phyloP scores from a whole-genome alignment of 2,797 vertebrate genomes.

The Dendrocincla tyrannina region DNA sequence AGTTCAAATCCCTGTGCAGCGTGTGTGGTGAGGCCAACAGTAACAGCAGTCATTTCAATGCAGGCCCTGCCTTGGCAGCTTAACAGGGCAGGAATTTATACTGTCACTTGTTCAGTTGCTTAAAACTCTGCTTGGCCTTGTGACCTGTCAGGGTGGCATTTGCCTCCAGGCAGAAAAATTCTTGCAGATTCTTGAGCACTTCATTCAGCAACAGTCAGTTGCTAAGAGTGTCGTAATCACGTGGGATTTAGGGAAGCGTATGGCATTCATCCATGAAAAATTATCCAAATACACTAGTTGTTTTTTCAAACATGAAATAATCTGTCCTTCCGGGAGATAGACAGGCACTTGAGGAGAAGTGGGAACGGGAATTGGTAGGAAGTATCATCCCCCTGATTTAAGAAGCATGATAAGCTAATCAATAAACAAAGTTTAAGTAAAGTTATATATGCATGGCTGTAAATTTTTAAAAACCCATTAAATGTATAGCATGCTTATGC shows the following conservation, averaged over 20 bases:
- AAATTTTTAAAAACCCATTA: not conserved
- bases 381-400: not conserved
- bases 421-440: not conserved
- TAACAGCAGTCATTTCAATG: not conserved
- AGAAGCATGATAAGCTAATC: not conserved
- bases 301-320: not conserved
- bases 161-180: not conserved
- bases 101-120: not conserved
- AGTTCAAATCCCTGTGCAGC: not conserved
- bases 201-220: not conserved
- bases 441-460: not conserved
- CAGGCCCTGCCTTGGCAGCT: not conserved
- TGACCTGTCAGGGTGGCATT: slow-evolving; percentile 15
- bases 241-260: not conserved
- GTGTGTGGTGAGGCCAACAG: not conserved
- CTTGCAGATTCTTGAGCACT: not conserved
- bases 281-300: not conserved
- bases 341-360: not conserved
- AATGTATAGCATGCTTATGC: not conserved
- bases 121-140: not conserved
- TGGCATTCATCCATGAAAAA: not conserved
- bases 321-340: not conserved
- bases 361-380: not conserved
- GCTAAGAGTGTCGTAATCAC: not conserved
- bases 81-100: slow-evolving; percentile 9